Percentiles rank a stretch among this genome's conserved stretches.
These are phyloP conservation scores for Julus scandinavius DNA, from an alignment of 2,888 invertebrate genomes.

Conservation along the genomic window DNA sequence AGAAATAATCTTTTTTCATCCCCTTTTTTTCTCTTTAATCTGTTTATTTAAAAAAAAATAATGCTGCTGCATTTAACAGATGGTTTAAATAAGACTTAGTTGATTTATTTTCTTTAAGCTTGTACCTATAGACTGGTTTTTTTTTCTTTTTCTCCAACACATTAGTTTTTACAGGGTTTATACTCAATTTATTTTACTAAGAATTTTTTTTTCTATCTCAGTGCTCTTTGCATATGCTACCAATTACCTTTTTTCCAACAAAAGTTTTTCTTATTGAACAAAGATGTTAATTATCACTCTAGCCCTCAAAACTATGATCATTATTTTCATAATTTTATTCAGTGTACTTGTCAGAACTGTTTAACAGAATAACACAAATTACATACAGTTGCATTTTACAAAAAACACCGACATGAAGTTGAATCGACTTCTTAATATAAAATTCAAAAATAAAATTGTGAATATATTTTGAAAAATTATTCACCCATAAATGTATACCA, in stretches of 20 bases:
- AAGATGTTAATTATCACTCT: no score
- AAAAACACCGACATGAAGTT: no score
- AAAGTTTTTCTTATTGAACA: neutral
- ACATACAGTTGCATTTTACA: no score
- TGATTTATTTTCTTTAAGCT: constrained; percentile 52
- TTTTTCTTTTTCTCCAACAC: constrained; percentile 25
- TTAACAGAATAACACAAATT: no score
- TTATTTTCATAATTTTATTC: no score
- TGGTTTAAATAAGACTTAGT: constrained; percentile 48
- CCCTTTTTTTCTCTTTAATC: constrained; percentile 20
- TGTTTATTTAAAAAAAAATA: constrained; percentile 51
- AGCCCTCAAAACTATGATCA: neutral
- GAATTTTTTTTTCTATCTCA: neutral
- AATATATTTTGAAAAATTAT: no score
- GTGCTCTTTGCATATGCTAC: neutral
- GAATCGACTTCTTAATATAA: no score
- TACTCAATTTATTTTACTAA: constrained; percentile 46
- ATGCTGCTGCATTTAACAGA: constrained; percentile 49
- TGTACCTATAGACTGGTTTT: neutral
- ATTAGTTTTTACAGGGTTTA: constrained; percentile 33
- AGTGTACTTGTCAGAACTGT: no score
- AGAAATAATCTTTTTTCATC: constrained; percentile 39
- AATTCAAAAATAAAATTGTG: no score
- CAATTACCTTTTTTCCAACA: neutral
- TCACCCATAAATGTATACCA: no score